Conservation (phyloP, 2,113 vertebrate genomes). For the Microcebus lehilahytsara region DNA sequence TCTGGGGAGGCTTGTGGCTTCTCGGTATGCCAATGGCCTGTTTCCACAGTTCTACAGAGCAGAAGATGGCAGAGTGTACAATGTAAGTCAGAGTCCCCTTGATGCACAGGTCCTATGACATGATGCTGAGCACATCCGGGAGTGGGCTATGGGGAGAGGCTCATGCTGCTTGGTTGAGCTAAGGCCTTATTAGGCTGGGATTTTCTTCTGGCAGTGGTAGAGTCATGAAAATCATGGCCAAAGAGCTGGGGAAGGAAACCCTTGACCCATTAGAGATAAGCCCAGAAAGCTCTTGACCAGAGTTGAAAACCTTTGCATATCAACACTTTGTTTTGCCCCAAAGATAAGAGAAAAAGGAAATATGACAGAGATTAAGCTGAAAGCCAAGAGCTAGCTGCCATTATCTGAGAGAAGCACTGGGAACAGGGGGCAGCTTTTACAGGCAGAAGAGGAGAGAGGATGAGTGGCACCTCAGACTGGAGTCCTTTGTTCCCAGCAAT, state of each 20-base stretch:
- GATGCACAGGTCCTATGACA: rapidly evolving
- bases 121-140: neutral
- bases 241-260: neutral
- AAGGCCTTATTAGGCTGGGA: neutral
- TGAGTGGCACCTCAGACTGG: rapidly evolving
- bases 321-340: neutral
- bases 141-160: neutral
- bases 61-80: constrained; percentile 82
- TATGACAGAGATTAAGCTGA: neutral
- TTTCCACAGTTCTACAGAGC: constrained; percentile 81
- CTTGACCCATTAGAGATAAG: neutral
- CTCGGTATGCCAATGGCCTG: constrained; percentile 85
- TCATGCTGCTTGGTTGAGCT: neutral
- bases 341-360: neutral
- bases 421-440: neutral
- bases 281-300: neutral
- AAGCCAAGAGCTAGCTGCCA: neutral
- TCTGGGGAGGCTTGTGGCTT: constrained; percentile 86
- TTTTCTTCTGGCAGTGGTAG: neutral
- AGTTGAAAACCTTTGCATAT: neutral
- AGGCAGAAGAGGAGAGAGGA: neutral
- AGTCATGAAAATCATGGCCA: neutral
- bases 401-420: neutral
- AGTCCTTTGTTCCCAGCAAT: neutral
- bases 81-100: constrained; percentile 80